Evolutionary conservation across 2,888 invertebrate genomes (phyloP).

Genomic region (Trisateles emortualis): DNA sequence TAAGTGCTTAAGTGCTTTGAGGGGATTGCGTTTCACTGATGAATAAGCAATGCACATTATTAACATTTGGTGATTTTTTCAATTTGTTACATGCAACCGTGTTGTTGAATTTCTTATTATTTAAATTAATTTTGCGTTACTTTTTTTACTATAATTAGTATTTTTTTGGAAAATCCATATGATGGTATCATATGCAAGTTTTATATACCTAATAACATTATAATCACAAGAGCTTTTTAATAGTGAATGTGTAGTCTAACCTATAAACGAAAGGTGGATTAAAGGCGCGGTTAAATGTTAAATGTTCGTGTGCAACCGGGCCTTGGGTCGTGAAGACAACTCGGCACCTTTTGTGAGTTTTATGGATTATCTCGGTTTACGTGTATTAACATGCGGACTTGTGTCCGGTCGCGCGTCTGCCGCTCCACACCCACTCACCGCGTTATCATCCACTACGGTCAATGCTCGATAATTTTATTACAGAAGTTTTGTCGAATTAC

Average conservation of each 20-base stretch:
- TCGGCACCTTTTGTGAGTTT: slow-evolving; percentile 84
- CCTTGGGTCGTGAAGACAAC: slow-evolving; percentile 72
- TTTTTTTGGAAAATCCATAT: no score
- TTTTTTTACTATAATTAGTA: no score
- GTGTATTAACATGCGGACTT: slow-evolving; percentile 79
- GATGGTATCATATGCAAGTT: no score
- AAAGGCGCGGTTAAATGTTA: slow-evolving; percentile 44
- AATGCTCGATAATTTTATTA: slow-evolving; percentile 85
- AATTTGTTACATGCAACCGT: slow-evolving; percentile 13
- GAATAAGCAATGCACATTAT: slow-evolving; percentile 77
- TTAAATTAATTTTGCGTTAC: neutral
- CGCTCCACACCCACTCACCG: slow-evolving; percentile 62
- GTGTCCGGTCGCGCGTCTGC: slow-evolving; percentile 75
- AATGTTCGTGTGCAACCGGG: slow-evolving; percentile 54
- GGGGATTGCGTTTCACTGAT: slow-evolving; percentile 79
- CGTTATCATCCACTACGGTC: slow-evolving; percentile 75
- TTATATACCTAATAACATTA: neutral
- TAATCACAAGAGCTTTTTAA: no score
- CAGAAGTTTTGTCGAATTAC: slow-evolving; percentile 85
- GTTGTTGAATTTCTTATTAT: neutral
- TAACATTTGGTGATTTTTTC: slow-evolving; percentile 43
- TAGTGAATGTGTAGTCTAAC: slow-evolving; percentile 6
- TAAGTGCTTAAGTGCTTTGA: slow-evolving; percentile 85
- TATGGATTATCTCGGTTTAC: slow-evolving; percentile 83
- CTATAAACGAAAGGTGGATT: slow-evolving; percentile 33